These are phyloP conservation scores for Monodelphis domestica DNA, from an alignment of 2,797 vertebrate species.

Conservation along the genomic window DNA sequence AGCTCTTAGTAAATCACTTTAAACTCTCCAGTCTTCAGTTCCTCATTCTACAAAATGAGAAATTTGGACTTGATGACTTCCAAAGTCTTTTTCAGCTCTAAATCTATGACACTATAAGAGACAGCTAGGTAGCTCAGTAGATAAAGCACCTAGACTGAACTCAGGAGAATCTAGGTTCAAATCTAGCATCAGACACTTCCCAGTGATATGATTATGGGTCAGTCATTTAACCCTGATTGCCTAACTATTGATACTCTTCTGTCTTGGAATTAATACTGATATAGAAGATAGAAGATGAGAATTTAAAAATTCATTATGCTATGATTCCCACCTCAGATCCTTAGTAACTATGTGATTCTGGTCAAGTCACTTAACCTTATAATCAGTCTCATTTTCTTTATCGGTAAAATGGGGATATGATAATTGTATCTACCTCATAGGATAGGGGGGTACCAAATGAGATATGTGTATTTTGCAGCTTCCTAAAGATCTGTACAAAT, in stretches of 20 bases:
- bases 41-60: neutral
- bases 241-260: too few species aligned
- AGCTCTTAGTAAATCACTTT: neutral
- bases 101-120: too few species aligned
- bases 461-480: neutral
- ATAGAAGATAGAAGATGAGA: too few species aligned
- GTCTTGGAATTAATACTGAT: too few species aligned
- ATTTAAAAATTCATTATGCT: too few species aligned
- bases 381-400: neutral
- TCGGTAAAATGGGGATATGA: neutral
- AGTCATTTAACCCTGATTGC: too few species aligned
- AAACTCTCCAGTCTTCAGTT: neutral
- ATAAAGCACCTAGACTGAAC: too few species aligned
- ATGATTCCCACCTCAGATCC: neutral
- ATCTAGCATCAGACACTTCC: too few species aligned
- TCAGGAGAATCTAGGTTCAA: too few species aligned
- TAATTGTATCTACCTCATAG: neutral
- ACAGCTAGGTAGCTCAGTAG: too few species aligned
- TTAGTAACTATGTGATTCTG: neutral
- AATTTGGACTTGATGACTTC: neutral
- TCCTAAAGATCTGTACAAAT: neutral
- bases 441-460: neutral
- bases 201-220: too few species aligned
- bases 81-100: neutral
- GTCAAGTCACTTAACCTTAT: neutral